Evolutionary conservation across 2,888 invertebrate species (phyloP), one percentile per base, ranked within the genome.

Genomic region (Acanthosepion pharaonis): DNA sequence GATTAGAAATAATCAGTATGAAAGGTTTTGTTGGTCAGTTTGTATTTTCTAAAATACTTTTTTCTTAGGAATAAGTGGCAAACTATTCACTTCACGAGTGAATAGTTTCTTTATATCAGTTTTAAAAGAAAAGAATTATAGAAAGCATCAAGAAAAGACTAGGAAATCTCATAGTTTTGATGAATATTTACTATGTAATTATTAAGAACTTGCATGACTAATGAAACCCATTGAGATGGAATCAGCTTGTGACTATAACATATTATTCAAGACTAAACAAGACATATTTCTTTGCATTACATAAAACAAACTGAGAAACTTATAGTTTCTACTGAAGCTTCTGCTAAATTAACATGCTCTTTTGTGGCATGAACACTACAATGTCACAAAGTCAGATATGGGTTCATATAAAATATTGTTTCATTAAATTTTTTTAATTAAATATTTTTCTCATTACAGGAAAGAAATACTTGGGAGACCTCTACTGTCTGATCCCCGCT

Each of bases 391-490:
- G 33, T 78, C n/a, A 78, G n/a, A 78, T 18, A 33, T 33, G 78
- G n/a, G n/a, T 78, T n/a, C 18, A 78, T 78, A n/a, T 11, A 78
- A 15, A 78, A n/a, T n/a, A 78, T n/a, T 11, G 8, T 8, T n/a
- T 78, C n/a, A n/a, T 78, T n/a, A 78, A n/a, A 78, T 78, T 11
- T 78, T n/a, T 78, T 78, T 33, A 78, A 33, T 78, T 11, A 11
- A 15, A 11, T 33, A 15, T n/a, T 78, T 78, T n/a, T 78, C 78
- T 78, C 78, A 78, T 78, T 78, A 33, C 59, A 94, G 94, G 94
- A 94, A 94, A 48, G 94, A 94, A 64, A 94, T 94, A 48, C 94
- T 94, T 48, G 94, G 94, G 55, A 94, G 94, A 94, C 94, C 94
- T 64, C 94, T 94, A 55, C 64, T 64, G 64, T 94, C 94, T 94